Evolutionary conservation across 2,797 vertebrate genomes (phyloP).

Genomic region (Rhyacichthys aspro): DNA sequence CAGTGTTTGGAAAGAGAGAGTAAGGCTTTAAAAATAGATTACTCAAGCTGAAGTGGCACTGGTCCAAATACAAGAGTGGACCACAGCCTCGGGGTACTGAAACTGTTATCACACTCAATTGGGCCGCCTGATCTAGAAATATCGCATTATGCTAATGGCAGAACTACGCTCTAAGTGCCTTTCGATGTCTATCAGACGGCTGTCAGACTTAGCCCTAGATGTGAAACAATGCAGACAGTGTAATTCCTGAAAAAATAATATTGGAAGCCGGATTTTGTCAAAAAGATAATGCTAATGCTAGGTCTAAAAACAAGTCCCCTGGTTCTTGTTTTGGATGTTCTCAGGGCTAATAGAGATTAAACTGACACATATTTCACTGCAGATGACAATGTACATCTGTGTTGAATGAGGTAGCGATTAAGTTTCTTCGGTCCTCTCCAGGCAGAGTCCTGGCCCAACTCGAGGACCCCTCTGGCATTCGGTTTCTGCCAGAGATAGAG

Average conservation of each 20-base stretch:
- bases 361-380: slow-evolving; percentile 6
- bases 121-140: slow-evolving; percentile 11
- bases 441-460: not conserved
- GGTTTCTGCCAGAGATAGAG: slow-evolving; percentile 58
- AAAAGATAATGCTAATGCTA: slow-evolving; percentile 3
- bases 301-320: slow-evolving; percentile 10
- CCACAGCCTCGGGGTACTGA: slow-evolving; percentile 11
- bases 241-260: not conserved
- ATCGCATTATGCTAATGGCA: slow-evolving; percentile 42
- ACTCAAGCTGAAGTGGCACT: slow-evolving; percentile 37
- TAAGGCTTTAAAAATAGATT: slow-evolving; percentile 50
- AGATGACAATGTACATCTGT: slow-evolving; percentile 47
- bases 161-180: slow-evolving; percentile 7
- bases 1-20: slow-evolving; percentile 37
- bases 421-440: slow-evolving; percentile 23
- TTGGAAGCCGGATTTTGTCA: not conserved
- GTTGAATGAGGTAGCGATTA: slow-evolving; percentile 20
- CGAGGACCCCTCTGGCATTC: slow-evolving; percentile 26
- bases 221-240: not conserved
- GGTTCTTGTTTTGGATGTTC: not conserved
- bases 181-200: not conserved
- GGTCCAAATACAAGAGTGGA: slow-evolving; percentile 40
- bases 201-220: not conserved
- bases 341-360: not conserved
- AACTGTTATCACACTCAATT: slow-evolving; percentile 26